These are phyloP conservation scores for Phalanger gymnotis DNA, from an alignment of 2,797 vertebrate genomes.

Conservation along the genomic window DNA sequence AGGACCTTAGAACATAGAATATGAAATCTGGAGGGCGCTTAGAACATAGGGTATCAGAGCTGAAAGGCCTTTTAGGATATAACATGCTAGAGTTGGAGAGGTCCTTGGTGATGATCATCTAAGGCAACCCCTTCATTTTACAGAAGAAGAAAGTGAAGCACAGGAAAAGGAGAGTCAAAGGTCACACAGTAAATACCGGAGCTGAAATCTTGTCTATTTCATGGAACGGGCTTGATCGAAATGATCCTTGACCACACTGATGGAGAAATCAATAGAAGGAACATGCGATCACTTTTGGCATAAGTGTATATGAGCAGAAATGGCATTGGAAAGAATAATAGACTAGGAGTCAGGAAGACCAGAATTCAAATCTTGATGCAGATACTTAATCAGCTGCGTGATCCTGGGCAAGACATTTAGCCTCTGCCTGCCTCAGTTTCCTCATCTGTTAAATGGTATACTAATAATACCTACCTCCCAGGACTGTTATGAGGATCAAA, in stretches of 20 bases:
- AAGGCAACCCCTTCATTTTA: not conserved
- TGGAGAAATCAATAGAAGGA: not conserved
- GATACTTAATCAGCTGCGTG: not conserved
- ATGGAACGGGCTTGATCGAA: not conserved
- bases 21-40: too few relatives aligned
- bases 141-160: not conserved
- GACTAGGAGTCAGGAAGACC: not conserved
- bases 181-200: not conserved
- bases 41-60: too few relatives aligned
- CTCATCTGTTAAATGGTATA: not conserved
- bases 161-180: not conserved
- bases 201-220: not conserved
- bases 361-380: not conserved
- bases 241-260: not conserved
- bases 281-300: too few relatives aligned
- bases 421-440: not conserved
- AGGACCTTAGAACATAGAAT: too few relatives aligned
- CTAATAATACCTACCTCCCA: not conserved
- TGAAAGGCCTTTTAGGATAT: not conserved
- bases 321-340: not conserved
- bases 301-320: not conserved
- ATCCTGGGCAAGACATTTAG: not conserved
- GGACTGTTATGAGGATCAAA: not conserved
- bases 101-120: not conserved
- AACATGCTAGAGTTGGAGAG: not conserved